These are phyloP conservation scores for Scomber scombrus DNA, from an alignment of 2,113 vertebrate species.

Conservation along the genomic window DNA sequence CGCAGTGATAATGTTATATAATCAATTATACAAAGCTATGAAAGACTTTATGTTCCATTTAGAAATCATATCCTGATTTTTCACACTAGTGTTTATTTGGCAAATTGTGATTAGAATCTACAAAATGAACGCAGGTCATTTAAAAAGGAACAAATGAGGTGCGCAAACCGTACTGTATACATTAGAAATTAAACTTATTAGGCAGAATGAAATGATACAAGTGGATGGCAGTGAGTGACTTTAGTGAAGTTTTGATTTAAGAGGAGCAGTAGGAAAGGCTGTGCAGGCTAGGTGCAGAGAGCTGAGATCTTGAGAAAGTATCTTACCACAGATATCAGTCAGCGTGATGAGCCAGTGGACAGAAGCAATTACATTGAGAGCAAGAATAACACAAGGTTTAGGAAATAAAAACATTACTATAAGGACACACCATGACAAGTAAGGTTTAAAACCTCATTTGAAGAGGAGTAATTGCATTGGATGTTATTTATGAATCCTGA, in stretches of 20 bases:
- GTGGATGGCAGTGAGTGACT: constrained; percentile 1
- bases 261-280: background rate
- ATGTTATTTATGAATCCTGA: constrained; percentile 80
- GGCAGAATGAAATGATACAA: constrained; percentile 36
- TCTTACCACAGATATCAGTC: constrained; percentile 77
- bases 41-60: background rate
- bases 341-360: constrained; percentile 81
- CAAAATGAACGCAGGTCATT: background rate
- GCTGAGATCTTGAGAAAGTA: constrained; percentile 72
- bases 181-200: constrained; percentile 17
- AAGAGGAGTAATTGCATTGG: constrained; percentile 77
- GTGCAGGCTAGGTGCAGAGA: constrained; percentile 23
- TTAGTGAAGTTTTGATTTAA: constrained; percentile 54
- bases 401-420: constrained; percentile 83
- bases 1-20: background rate
- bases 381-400: constrained; percentile 82
- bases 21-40: background rate
- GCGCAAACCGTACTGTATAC: constrained; percentile 6
- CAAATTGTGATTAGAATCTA: background rate
- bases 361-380: constrained; percentile 83
- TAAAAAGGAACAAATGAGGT: constrained; percentile 16
- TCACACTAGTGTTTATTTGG: background rate
- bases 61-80: background rate
- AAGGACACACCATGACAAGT: constrained; percentile 64
- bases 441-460: constrained; percentile 82